phyloP scores from a whole-genome alignment of 2,797 vertebrate species.

The Chanos chanos region DNA sequence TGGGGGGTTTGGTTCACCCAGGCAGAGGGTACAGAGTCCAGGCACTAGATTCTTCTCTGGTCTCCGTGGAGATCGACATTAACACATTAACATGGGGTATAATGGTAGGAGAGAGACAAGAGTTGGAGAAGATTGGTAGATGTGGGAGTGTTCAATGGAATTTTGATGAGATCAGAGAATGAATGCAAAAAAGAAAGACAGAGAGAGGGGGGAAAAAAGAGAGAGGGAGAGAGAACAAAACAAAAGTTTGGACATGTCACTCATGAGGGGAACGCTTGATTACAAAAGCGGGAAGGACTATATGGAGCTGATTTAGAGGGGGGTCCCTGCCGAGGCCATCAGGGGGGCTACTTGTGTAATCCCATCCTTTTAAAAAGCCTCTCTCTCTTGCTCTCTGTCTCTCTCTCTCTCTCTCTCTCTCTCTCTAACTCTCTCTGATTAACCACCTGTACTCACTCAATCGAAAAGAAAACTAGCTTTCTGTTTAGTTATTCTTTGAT shows the following conservation, averaged over 20 bases:
- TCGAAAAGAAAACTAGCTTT: slow-evolving; percentile 31
- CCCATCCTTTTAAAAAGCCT: slow-evolving; percentile 59
- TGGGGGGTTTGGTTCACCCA: slow-evolving; percentile 45
- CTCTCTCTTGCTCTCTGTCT: slow-evolving; percentile 9
- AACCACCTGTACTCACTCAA: slow-evolving; percentile 51
- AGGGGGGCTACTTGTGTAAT: slow-evolving; percentile 55
- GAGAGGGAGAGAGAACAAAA: slow-evolving; percentile 39
- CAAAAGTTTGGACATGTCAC: slow-evolving; percentile 67
- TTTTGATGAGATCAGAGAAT: slow-evolving; percentile 70
- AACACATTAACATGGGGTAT: slow-evolving; percentile 26
- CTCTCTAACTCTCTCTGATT: slow-evolving; percentile 42
- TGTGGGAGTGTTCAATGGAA: slow-evolving; percentile 60
- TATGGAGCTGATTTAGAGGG: slow-evolving; percentile 65
- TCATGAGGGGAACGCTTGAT: slow-evolving; percentile 62
- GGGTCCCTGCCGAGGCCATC: slow-evolving; percentile 67
- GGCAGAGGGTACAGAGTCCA: slow-evolving; percentile 50
- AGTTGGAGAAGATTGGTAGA: slow-evolving; percentile 62
- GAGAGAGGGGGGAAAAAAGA: slow-evolving; percentile 1
- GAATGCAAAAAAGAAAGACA: slow-evolving; percentile 40
- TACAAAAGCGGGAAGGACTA: slow-evolving; percentile 64
- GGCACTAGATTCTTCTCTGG: slow-evolving; percentile 46
- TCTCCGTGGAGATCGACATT: slow-evolving; percentile 56
- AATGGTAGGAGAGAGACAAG: slow-evolving; percentile 50
- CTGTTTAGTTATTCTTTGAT: background rate
- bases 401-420: slow-evolving; percentile 17